Evolutionary conservation across 2,797 vertebrate species (phyloP).

Genomic region (Apogon hyalosoma): DNA sequence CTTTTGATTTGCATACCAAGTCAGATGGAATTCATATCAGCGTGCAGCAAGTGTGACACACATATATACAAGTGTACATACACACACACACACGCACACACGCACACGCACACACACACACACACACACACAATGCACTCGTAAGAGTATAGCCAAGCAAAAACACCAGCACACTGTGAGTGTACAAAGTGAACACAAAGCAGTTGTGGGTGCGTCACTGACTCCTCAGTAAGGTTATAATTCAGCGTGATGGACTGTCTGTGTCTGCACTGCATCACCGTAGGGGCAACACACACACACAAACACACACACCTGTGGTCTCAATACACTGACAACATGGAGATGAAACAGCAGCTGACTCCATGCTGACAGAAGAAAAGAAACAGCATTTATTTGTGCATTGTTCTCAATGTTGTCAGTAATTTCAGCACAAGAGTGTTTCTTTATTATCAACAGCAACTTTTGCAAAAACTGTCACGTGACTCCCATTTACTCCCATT

Average conservation of each 20-base stretch:
- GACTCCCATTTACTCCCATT: too few relatives aligned
- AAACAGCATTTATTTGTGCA: constrained; percentile 2
- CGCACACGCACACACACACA: constrained; percentile 47
- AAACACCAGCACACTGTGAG: constrained; percentile 34
- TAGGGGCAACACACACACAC: constrained; percentile 42
- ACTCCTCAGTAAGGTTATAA: constrained; percentile 68
- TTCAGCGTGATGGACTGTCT: constrained; percentile 73
- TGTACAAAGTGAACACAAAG: constrained; percentile 65
- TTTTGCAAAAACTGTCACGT: too few relatives aligned
- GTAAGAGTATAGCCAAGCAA: constrained; percentile 32
- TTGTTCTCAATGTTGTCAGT: constrained; percentile 6
- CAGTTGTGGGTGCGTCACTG: constrained; percentile 47
- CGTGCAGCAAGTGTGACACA: constrained; percentile 76
- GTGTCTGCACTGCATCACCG: constrained; percentile 66
- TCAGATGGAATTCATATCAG: constrained; percentile 88
- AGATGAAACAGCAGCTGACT: constrained; percentile 44
- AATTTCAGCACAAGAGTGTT: background rate
- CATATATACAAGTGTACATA: constrained; percentile 32
- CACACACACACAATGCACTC: constrained; percentile 48
- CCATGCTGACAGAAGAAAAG: constrained; percentile 33
- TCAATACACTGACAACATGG: constrained; percentile 31
- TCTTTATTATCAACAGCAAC: background rate
- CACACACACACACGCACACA: constrained; percentile 55
- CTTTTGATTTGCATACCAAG: constrained; percentile 96
- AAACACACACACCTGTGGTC: constrained; percentile 51